Base-by-base conservation (phyloP, 1,140 invertebrate species). In the Cecropterus lyciades region DNA sequence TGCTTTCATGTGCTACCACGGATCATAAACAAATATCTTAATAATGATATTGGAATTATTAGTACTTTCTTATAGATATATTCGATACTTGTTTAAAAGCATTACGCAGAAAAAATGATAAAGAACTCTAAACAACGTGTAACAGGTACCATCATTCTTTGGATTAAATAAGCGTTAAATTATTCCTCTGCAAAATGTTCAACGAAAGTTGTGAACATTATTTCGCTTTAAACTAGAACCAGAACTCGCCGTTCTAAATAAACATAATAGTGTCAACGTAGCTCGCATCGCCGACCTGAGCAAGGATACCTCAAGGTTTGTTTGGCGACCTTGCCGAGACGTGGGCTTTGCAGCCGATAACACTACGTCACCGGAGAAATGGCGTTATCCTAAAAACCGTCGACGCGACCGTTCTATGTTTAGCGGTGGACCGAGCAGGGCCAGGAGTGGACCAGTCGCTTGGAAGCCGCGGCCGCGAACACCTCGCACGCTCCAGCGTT, bases 391-490 rank as follows among this genome's bases (percentile, higher is more conserved):
- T 80, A 65, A 49, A 70, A 70, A 72, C 67, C 69, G 59, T 59
- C 55, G 53, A 51, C 53, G 69, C 20, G 69, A 60, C 37, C 52
- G 75, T 73, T 69, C 85, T 88, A 90, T 80, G 75, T 82, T 80
- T 88, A 90, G 85, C 81, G 59, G 52, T 72, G 69, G 64, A 43
- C 51, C 56, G 75, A 40, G 49, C 73, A 64, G 59, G 60, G 68
- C 57, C 75, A 75, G 69, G 64, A 67, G 71, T 14, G 10, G 65
- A 68, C 53, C 84, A 90, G 87, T 90, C 85, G 87, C 81, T 79
- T 73, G 83, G 77, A 75, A 82, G 77, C 84, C 83, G 85, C 79
- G 84, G 70, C 70, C 75, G 87, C 79, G 87, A 79, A 71, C 83
- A 84, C 75, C 80, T 77, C 80, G 79, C 86, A 64, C 70, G 74